Evolutionary conservation across 2,888 invertebrate genomes (phyloP).

Genomic region (Terebella lapidaria): DNA sequence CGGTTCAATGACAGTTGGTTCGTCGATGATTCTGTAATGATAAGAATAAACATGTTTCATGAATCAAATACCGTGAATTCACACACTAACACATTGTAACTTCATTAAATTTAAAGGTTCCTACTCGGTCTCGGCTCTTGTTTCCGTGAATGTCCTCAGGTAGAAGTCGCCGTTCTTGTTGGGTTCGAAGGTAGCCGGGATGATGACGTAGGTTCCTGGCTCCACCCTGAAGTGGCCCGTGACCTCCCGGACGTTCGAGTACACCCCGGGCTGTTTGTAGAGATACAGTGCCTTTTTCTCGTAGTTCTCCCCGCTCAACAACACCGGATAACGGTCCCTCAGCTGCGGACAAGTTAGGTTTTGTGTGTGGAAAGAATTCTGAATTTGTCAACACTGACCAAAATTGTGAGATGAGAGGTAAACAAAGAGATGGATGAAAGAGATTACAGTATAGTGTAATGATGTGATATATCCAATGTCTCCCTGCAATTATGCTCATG

Average conservation of each 20-base stretch:
- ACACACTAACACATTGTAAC: too few species aligned
- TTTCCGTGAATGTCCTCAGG: slow-evolving; percentile 88
- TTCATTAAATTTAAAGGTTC: too few species aligned
- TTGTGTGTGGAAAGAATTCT: too few species aligned
- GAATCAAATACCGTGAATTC: too few species aligned
- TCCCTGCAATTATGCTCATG: too few species aligned
- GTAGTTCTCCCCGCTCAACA: slow-evolving; percentile 32
- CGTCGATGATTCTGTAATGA: too few species aligned
- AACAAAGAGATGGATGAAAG: background rate
- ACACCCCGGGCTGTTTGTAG: slow-evolving; percentile 16
- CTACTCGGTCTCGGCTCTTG: slow-evolving; percentile 8
- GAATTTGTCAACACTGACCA: too few species aligned
- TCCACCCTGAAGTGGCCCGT: slow-evolving; percentile 11
- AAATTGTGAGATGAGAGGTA: background rate
- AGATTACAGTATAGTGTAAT: too few species aligned
- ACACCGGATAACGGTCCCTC: slow-evolving; percentile 6
- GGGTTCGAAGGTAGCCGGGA: slow-evolving; percentile 95
- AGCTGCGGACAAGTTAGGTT: slow-evolving; percentile 12
- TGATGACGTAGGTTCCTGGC: slow-evolving; percentile 89
- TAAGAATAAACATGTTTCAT: too few species aligned
- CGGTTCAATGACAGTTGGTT: too few species aligned
- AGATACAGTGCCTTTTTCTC: slow-evolving; percentile 30
- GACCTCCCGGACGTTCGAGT: slow-evolving; percentile 17
- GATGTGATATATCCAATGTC: too few species aligned
- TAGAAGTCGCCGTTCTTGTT: slow-evolving; percentile 94